Base-by-base conservation (phyloP, 2,113 vertebrate species). In the Calypte anna region DNA sequence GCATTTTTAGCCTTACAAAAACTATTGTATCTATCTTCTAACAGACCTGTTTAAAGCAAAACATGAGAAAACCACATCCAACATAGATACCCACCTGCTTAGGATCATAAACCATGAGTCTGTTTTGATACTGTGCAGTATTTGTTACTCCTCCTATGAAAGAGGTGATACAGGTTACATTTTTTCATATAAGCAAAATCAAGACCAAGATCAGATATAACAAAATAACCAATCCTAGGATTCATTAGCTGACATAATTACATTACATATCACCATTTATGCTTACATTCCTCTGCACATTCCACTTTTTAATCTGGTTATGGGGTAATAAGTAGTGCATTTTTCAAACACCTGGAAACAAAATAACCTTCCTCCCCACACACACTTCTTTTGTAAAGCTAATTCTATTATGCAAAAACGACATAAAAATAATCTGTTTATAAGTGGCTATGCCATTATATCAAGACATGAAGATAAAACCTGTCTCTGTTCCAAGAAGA, bases 61-160 rank as follows among this genome's bases (percentile, higher is more conserved):
- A 78, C n/a, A 24, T 23, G 15, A 78, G 21, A 54, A 73, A 69
- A 19, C 24, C 27, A 69, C 22, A 75, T 16, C 44, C 43, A 68
- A 51, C 10, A 80, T 14, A 78, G 43, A 76, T 15, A 94, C 98
- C 95, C 96, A 99, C 99, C 98, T 99, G 99, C 79, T 98, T 98
- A 76, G 99, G 99, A 96, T 99, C 99, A 86, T 99, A 99, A 22
- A 99, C 99, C 99, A 99, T 99, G 93, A 99, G 97, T 91, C 99
- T 98, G 95, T 99, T 99, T 97, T 99, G 99, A 97, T 99, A 99
- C 72, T 99, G 99, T 73, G 99, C 99, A 7, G 99, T 99, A 96
- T 99, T 99, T 88, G 99, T 99, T 91, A 99, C 99, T 67, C 99
- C 99, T 97, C 99, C 99, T 99, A 97, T 13, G 98, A 98, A 78